Percentiles rank a stretch among this genome's conserved stretches.
These are phyloP conservation scores for Poeciliopsis prolifica DNA, from an alignment of 2,113 vertebrate species.

Conservation along the genomic window DNA sequence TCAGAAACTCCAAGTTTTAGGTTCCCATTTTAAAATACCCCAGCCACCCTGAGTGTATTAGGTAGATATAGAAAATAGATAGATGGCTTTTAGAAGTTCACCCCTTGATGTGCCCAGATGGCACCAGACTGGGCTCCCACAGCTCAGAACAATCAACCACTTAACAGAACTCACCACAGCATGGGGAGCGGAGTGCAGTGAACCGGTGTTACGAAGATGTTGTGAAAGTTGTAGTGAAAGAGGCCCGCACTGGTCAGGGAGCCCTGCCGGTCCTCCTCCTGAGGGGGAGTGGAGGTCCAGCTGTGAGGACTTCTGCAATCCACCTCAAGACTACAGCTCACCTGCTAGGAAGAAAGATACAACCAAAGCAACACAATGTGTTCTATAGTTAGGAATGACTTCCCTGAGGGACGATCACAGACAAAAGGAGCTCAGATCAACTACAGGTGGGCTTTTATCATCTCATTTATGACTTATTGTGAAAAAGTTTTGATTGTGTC, in stretches of 20 bases:
- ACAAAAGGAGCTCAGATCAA: too few species aligned
- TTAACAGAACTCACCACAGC: constrained; percentile 82
- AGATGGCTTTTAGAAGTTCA: background rate
- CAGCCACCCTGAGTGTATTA: background rate
- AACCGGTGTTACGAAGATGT: constrained; percentile 75
- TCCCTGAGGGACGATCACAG: too few species aligned
- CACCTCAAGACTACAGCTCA: constrained; percentile 69
- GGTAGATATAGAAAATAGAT: background rate
- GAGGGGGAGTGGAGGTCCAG: constrained; percentile 86
- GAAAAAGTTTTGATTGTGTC: too few species aligned
- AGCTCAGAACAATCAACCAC: background rate
- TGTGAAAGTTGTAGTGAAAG: constrained; percentile 68
- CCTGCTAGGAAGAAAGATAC: constrained; percentile 37
- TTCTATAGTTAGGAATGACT: too few species aligned
- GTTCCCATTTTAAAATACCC: too few species aligned
- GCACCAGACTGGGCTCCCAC: background rate
- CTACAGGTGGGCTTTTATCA: too few species aligned
- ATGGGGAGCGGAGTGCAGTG: constrained; percentile 87
- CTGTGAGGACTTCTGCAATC: constrained; percentile 78
- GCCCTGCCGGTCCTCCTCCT: constrained; percentile 76
- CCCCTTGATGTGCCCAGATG: background rate
- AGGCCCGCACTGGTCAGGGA: constrained; percentile 50
- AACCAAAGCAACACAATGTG: background rate
- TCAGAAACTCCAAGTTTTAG: too few species aligned
- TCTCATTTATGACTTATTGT: too few species aligned